Evolutionary conservation across 2,113 vertebrate genomes (phyloP), one percentile per base, ranked within the genome.

Genomic region (Mus pahari): DNA sequence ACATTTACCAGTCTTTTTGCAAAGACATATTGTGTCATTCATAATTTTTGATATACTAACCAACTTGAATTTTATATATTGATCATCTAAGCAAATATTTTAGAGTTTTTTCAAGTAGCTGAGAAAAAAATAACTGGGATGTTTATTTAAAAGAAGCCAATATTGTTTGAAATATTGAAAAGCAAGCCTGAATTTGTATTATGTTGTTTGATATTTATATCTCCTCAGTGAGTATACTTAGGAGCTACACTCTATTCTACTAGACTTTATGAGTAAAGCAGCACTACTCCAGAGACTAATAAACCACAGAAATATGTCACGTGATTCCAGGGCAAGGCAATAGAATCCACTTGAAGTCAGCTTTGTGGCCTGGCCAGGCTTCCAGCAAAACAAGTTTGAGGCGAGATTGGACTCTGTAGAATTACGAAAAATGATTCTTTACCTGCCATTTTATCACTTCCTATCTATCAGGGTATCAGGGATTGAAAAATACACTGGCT

Each of bases 391-490:
- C 75, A 70, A 94, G 93, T 97, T 94, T 97, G 96, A 91, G 94
- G 95, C 86, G 91, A 90, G 97, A 98, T 97, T 98, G 97, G 96
- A 92, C 98, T 98, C 98, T 94, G 28, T 98, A 98, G 98, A 97
- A 94, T 98, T 97, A 97, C 98, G 97, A 99, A 98, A 98, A 98
- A 97, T 97, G 97, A 92, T 92, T 97, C 97, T 86, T 98, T 84
- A 28, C 5, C 36, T 90, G 92, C 93, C 89, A 89, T 97, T 97
- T 90, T 94, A 84, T 97, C 81, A 95, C 74, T 98, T 98, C 94
- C 97, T 97, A 96, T 97, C 97, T 94, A 94, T 95, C 79, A 95
- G 92, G 94, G 91, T 95, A 94, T 74, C 39, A 89, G 97, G 98
- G 98, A 98, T 97, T 97, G 97, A 97, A 97, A 97, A 97, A 97